Evolutionary conservation across 2,113 vertebrate species (phyloP), one percentile per base, ranked within the genome.

Genomic region (Solea senegalensis): DNA sequence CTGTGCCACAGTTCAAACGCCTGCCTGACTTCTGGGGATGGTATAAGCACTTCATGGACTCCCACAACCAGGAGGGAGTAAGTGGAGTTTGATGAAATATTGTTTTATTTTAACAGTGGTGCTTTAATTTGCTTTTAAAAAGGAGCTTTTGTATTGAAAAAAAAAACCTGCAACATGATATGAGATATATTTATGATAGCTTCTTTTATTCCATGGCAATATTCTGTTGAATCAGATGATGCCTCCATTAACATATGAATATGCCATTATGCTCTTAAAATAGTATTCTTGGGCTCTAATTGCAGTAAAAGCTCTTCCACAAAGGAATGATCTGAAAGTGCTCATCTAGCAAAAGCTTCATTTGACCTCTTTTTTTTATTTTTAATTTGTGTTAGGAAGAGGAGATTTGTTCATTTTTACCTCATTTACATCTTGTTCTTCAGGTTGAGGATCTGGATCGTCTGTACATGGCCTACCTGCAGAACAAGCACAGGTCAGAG

Each of bases 31-130:
- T 94, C 86, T 94, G 94, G 94, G 89, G 81, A 76, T 93, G 92
- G 91, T 94, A 95, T 87, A 94, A 93, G 65, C 88, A 91, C 82
- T 95, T 90, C 68, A 86, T 88, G 76, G 88, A 94, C 60, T 86
- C 62, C 63, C 88, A 94, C 79, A 94, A 94, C 86, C 92, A 94
- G 85, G 94, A 94, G 54, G 93, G 92, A 84, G 94, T 95, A 80
- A 93, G 94, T 91, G 44, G 9, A 65, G 44, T 53, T 65, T 63
- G 51, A 67, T 41, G 7, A 70, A 76, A 74, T 16, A 49, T 8
- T 70, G 73, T 65, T 41, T 56, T 9, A 4, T 66, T 41, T 44
- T 49, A 57, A 67, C 56, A 28, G 21, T 54, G 26, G 57, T 45
- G 21, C 55, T 65, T 56, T 48, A 71, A 13, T 64, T 50, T 75